phyloP scores from a whole-genome alignment of 1,140 invertebrate species.

The Anthonomus grandis region DNA sequence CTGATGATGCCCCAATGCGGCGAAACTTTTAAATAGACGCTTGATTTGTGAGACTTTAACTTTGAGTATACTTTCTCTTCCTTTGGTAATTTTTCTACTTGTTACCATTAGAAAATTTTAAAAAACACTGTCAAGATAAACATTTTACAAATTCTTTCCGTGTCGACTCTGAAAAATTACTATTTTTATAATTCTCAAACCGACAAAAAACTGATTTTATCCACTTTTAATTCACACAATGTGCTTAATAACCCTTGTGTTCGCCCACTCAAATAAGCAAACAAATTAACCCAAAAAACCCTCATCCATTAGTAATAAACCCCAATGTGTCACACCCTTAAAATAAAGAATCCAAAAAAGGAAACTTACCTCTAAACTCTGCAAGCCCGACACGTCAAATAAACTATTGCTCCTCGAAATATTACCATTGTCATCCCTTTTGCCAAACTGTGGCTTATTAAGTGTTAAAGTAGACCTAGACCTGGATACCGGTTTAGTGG shows the following conservation, averaged over 20 bases:
- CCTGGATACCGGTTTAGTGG: slow-evolving; percentile 41
- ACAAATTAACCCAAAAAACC: background rate
- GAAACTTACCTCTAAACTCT: slow-evolving; percentile 47
- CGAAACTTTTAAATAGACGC: too few relatives aligned
- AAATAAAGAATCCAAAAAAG: too few relatives aligned
- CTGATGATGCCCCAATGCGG: too few relatives aligned
- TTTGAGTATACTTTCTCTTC: too few relatives aligned
- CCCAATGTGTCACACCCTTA: background rate
- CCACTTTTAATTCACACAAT: background rate
- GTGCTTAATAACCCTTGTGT: background rate
- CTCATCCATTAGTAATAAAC: background rate
- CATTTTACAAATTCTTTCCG: too few relatives aligned
- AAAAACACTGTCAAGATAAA: too few relatives aligned
- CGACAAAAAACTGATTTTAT: background rate
- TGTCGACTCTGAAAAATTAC: too few relatives aligned
- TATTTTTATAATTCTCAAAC: too few relatives aligned
- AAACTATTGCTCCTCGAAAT: slow-evolving; percentile 42
- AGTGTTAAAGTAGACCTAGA: slow-evolving; percentile 47
- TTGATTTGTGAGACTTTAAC: too few relatives aligned
- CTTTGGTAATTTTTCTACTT: too few relatives aligned
- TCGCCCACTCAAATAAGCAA: background rate
- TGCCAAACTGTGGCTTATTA: slow-evolving; percentile 32
- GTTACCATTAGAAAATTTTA: too few relatives aligned
- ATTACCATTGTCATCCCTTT: slow-evolving; percentile 5
- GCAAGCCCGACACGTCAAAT: slow-evolving; percentile 46